Evolutionary conservation across 2,113 vertebrate species (phyloP).

Genomic region (Clarias magur): DNA sequence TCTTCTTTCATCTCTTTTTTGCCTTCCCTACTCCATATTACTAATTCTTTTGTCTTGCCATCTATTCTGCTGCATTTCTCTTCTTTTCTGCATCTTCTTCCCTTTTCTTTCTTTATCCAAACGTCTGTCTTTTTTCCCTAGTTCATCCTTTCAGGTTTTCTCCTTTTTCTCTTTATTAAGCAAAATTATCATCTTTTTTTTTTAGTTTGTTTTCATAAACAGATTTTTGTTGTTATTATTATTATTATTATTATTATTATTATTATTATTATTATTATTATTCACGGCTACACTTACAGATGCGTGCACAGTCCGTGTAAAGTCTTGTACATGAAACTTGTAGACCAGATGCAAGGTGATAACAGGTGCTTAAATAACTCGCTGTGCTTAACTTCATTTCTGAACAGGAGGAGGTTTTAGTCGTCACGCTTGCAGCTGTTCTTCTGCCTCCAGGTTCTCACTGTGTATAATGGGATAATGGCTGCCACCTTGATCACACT

Average conservation of each 20-base stretch:
- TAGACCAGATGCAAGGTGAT: constrained; percentile 2
- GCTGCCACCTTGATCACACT: constrained; percentile 75
- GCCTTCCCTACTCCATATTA: background rate
- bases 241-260: too few relatives aligned
- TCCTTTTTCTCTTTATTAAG: too few relatives aligned
- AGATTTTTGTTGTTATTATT: too few relatives aligned
- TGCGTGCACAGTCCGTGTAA: background rate
- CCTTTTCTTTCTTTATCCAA: background rate
- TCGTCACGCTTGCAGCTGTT: constrained; percentile 49
- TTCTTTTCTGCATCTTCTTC: background rate
- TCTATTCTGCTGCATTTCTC: background rate
- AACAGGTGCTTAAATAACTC: constrained; percentile 19
- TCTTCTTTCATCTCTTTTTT: background rate
- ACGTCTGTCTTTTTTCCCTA: background rate
- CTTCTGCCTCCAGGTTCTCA: constrained; percentile 57
- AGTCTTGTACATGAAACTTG: background rate
- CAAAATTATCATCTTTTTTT: background rate
- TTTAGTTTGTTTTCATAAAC: background rate
- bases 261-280: background rate
- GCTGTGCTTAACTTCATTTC: constrained; percentile 11
- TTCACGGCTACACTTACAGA: background rate
- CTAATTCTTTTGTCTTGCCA: background rate
- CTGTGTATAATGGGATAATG: constrained; percentile 76
- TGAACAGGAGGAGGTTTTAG: constrained; percentile 37
- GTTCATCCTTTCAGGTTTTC: background rate